Base-by-base conservation (phyloP, 2,888 invertebrate species). In the Eristalis intricaria region DNA sequence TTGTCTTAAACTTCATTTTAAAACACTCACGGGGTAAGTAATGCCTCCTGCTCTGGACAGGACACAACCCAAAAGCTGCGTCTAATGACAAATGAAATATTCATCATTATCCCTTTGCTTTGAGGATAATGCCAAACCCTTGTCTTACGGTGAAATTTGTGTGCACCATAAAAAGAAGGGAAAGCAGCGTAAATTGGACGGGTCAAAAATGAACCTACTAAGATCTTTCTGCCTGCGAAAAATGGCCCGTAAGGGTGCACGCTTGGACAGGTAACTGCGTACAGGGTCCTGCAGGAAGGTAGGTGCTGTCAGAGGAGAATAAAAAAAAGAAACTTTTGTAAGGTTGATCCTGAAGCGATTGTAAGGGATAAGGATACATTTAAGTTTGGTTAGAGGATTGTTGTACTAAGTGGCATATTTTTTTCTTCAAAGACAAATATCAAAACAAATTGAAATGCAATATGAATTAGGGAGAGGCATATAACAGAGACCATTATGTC, bases 71-170 rank as follows among this genome's bases (percentile, higher is more conserved):
- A 38, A 81, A 71, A 76, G 61, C 64, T 80, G 70, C 63, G 78
- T 87, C 87, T 88, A 88, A 88, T 89, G 89, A 88, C 83, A 84
- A 89, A 89, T 89, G 84, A 89, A 89, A 89, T 88, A 89, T 89
- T 89, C 88, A 89, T 89, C 84, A 87, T 87, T 87, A 87, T 89
- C 89, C 89, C 73, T 89, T 84, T 89, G 60, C 75, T 82, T 80
- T 83, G 65, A 79, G 79, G 84, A 84, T 86, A 86, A 86, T 86
- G 86, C 74, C 74, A 78, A 83, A 86, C 83, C 83, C 86, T 86
- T 83, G 82, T 83, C 86, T 83, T 79, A 68, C 65, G 78, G 63
- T 75, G 43, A 70, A 82, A 66, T 86, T 83, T 74, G 77, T 64
- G 40, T 70, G 38, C 65, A 29, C 43, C 76, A 58, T 64, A 79